Evolutionary conservation across 2,797 vertebrate species (phyloP).

Genomic region (Peromyscus aztecus): DNA sequence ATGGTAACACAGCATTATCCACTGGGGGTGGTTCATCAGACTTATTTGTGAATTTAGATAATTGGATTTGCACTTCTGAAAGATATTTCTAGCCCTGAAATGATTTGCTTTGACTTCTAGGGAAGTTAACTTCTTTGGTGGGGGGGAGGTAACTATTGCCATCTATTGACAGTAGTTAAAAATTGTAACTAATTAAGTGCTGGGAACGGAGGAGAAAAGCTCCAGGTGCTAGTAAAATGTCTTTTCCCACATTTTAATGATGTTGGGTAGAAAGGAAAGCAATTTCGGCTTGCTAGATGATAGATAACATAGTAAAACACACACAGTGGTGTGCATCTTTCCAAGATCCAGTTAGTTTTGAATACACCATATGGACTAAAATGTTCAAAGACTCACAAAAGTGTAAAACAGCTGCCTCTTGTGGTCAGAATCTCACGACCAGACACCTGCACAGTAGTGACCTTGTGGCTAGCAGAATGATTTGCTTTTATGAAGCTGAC

Average conservation of each 20-base stretch:
- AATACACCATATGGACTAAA: not conserved
- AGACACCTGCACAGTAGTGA: not conserved
- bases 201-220: not conserved
- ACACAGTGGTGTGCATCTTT: not conserved
- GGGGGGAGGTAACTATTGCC: not conserved
- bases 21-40: not conserved
- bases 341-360: not conserved
- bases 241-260: not conserved
- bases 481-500: not conserved
- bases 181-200: slow-evolving; percentile 21
- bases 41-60: slow-evolving; percentile 40
- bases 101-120: slow-evolving; percentile 26
- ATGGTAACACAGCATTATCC: not conserved
- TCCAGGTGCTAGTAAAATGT: slow-evolving; percentile 10
- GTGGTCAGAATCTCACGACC: not conserved
- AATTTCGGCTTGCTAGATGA: not conserved
- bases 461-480: not conserved
- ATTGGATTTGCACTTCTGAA: slow-evolving; percentile 25
- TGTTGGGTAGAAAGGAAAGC: slow-evolving; percentile 32
- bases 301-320: not conserved
- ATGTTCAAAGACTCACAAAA: not conserved
- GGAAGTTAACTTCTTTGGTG: slow-evolving; percentile 2
- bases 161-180: slow-evolving; percentile 33
- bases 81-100: slow-evolving; percentile 20
- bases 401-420: not conserved